phyloP scores from a whole-genome alignment of 2,888 invertebrate genomes.

The Linyphia triangularis region DNA sequence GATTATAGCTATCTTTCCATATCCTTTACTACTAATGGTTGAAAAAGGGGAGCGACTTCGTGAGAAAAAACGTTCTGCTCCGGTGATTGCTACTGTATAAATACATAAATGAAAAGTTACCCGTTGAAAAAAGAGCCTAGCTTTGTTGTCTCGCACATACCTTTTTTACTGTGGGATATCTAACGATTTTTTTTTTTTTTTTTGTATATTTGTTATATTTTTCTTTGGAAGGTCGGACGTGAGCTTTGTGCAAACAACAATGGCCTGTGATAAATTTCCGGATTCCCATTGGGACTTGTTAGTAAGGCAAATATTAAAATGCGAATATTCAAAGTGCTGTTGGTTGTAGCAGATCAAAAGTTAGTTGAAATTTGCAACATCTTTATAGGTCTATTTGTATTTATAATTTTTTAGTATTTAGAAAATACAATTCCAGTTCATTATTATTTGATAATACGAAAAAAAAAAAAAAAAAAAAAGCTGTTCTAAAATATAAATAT shows the following conservation, averaged over 20 bases:
- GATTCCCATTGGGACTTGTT: slow-evolving; percentile 14
- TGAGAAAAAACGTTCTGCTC: slow-evolving; percentile 57
- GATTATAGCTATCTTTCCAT: slow-evolving; percentile 1
- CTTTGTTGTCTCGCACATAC: slow-evolving; percentile 29
- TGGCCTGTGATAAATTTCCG: slow-evolving; percentile 16
- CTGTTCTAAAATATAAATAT: too few species aligned
- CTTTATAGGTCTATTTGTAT: too few species aligned
- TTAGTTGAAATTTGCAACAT: too few species aligned
- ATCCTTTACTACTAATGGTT: background rate
- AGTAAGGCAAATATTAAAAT: background rate
- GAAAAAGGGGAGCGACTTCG: slow-evolving; percentile 15
- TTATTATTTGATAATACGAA: too few species aligned
- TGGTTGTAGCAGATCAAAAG: too few species aligned
- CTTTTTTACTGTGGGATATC: slow-evolving; percentile 25
- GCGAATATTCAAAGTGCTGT: too few species aligned
- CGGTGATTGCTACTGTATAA: slow-evolving; percentile 18
- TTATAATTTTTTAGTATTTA: too few species aligned
- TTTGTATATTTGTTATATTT: slow-evolving; percentile 1
- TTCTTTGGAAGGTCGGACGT: slow-evolving; percentile 50
- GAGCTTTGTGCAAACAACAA: slow-evolving; percentile 39
- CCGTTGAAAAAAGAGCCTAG: background rate
- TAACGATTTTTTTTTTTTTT: slow-evolving; percentile 16
- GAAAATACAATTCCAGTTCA: too few species aligned
- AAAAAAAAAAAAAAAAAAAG: too few species aligned
- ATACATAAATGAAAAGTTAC: slow-evolving; percentile 33